A percentile compares a stretch with the other conserved stretches of the same genome.
Evolutionary conservation across 2,888 invertebrate species (phyloP).

Genomic region (Yponomeuta plumbellus): DNA sequence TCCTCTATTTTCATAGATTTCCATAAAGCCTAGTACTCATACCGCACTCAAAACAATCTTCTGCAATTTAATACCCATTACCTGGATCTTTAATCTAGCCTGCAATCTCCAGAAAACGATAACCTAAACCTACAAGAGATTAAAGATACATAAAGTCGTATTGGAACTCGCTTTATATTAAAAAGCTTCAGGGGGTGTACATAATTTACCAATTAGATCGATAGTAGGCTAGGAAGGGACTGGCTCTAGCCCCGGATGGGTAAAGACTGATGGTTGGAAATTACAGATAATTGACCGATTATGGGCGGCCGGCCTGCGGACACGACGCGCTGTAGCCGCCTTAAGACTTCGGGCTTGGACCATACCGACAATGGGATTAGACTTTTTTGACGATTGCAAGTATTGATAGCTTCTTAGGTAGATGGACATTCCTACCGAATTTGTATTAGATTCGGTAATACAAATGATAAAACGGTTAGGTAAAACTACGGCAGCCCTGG

Average conservation of each 20-base stretch:
- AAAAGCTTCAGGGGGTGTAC: slow-evolving; percentile 33
- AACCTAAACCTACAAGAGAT: neutral
- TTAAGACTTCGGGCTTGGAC: neutral
- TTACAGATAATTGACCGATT: slow-evolving; percentile 74
- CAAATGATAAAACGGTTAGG: too few species aligned
- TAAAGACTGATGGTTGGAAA: slow-evolving; percentile 74
- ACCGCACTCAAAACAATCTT: neutral
- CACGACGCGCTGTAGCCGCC: slow-evolving; percentile 23
- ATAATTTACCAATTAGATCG: slow-evolving; percentile 68
- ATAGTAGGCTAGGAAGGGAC: slow-evolving; percentile 50
- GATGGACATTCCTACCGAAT: too few species aligned
- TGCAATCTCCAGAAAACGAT: neutral
- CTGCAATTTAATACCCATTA: slow-evolving; percentile 3
- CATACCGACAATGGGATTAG: slow-evolving; percentile 11
- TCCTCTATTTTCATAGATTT: too few species aligned
- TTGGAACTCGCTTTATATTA: slow-evolving; percentile 18
- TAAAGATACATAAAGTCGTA: slow-evolving; percentile 5
- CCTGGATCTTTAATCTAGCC: neutral
- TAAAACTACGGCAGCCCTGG: too few species aligned
- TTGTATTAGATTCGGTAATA: too few species aligned
- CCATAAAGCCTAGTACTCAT: too few species aligned
- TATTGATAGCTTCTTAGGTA: too few species aligned
- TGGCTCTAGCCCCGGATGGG: slow-evolving; percentile 41
- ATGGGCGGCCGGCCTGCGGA: slow-evolving; percentile 47
- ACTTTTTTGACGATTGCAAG: neutral